Base-by-base conservation (phyloP, 1,140 invertebrate species). In the Microplitis mediator region DNA sequence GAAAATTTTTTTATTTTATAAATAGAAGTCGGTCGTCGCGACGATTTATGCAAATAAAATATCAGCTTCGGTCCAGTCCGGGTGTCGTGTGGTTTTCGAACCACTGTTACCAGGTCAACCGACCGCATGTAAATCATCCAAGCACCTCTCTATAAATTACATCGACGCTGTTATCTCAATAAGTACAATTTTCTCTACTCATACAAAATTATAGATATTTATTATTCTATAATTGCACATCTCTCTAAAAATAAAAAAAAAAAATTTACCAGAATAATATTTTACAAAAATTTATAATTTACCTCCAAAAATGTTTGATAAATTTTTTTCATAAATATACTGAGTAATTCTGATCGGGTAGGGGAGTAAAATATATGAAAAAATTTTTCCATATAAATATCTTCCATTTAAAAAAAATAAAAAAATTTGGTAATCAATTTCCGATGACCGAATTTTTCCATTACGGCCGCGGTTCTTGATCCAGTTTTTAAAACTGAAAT, bases 21-120 rank as follows among this genome's bases (percentile, higher is more conserved):
- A 45, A 45, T 45, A 9, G 11, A 23, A 50, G 32, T 51, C 23
- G 23, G 23, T 23, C 23, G 23, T 23, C 23, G 23, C 39, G 13
- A 36, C n/a, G 16, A 31, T 45, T 63, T 35, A 62, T 35, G 60
- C 60, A 36, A 62, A 62, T 62, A 62, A 35, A 62, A 35, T 62
- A 62, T 36, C 60, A 39, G 35, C 32, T n/a, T 62, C 34, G 32
- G 60, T 16, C 31, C 34, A 31, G 60, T 62, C 60, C 60, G 35
- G 14, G 56, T 58, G 56, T 58, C 23, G 56, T 58, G 56, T 23
- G 56, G 31, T 58, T 58, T 23, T 31, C 14, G 56, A 58, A 58
- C 56, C 56, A 58, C 56, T 58, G 56, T 58, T 58, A 58, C 56
- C 56, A 11, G 56, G 60, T 62, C 60, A 35, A 35, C 32, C 32